phyloP scores from a whole-genome alignment of 2,888 invertebrate species.

The Aethes cnicana region DNA sequence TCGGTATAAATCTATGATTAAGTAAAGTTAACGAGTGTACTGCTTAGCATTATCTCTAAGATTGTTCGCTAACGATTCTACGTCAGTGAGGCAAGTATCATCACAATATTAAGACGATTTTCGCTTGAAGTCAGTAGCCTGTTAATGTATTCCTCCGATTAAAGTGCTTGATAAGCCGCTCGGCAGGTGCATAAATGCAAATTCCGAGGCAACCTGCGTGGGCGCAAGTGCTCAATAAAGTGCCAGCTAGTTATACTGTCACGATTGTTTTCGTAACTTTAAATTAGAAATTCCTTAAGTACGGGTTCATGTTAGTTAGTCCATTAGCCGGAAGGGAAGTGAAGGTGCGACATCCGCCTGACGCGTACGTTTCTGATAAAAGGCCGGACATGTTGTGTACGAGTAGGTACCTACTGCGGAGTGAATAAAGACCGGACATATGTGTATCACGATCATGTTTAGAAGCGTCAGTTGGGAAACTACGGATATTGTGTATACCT shows the following conservation, averaged over 20 bases:
- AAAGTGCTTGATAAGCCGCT: conserved; percentile 55
- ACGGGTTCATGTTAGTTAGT: conserved; percentile 20
- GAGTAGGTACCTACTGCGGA: no score
- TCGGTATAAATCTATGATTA: no score
- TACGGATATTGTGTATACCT: neutral
- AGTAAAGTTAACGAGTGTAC: no score
- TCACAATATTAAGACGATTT: conserved; percentile 39
- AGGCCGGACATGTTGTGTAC: conserved; percentile 18
- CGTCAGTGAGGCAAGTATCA: neutral
- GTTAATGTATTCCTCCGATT: conserved; percentile 50
- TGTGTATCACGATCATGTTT: conserved; percentile 5
- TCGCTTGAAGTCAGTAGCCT: conserved; percentile 47
- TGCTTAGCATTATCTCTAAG: no score
- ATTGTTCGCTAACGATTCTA: neutral
- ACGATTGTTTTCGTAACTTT: conserved; percentile 55
- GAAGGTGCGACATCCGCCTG: conserved; percentile 9
- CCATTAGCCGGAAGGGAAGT: conserved; percentile 17
- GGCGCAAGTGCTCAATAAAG: conserved; percentile 24
- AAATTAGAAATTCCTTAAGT: conserved; percentile 12
- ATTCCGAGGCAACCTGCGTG: conserved; percentile 39
- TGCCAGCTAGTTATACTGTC: conserved; percentile 41
- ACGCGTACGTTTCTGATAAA: conserved; percentile 3
- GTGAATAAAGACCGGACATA: conserved; percentile 27
- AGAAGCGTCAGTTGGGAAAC: neutral
- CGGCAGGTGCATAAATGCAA: conserved; percentile 66